phyloP scores from a whole-genome alignment of 2,797 vertebrate species.

The Sus cebifrons region DNA sequence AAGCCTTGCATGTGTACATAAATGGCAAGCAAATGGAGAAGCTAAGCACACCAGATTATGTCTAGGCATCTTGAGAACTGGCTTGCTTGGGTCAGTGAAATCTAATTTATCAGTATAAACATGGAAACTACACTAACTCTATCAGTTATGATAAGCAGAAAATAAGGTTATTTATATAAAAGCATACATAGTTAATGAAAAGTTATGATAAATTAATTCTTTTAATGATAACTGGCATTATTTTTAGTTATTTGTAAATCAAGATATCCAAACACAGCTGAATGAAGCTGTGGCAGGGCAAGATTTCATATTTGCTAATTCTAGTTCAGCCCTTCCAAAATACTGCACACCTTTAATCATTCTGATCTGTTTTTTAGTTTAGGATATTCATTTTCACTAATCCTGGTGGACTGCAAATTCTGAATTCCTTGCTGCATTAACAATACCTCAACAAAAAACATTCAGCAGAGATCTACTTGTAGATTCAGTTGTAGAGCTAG shows the following conservation, averaged over 20 bases:
- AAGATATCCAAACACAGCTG: constrained; percentile 22
- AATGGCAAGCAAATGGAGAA: constrained; percentile 39
- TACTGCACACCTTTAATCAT: background rate
- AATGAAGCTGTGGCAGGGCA: background rate
- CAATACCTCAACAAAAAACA: constrained; percentile 41
- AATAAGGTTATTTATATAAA: constrained; percentile 29
- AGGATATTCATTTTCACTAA: constrained; percentile 67
- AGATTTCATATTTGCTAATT: constrained; percentile 33
- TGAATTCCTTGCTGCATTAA: constrained; percentile 41
- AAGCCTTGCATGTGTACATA: background rate
- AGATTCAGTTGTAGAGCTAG: background rate
- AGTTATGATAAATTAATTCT: constrained; percentile 45
- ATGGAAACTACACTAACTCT: constrained; percentile 16
- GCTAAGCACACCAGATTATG: background rate
- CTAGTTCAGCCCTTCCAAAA: constrained; percentile 33
- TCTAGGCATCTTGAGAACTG: constrained; percentile 49
- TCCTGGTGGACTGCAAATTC: background rate
- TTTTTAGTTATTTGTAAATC: constrained; percentile 44
- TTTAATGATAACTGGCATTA: constrained; percentile 42
- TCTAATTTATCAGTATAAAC: constrained; percentile 32
- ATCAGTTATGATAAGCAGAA: constrained; percentile 46
- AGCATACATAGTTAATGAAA: background rate
- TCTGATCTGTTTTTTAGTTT: constrained; percentile 57
- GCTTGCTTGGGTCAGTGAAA: constrained; percentile 50
- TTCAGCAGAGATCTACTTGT: background rate